Conservation (phyloP, 2,888 invertebrate species). For the Xestia sexstrigata region DNA sequence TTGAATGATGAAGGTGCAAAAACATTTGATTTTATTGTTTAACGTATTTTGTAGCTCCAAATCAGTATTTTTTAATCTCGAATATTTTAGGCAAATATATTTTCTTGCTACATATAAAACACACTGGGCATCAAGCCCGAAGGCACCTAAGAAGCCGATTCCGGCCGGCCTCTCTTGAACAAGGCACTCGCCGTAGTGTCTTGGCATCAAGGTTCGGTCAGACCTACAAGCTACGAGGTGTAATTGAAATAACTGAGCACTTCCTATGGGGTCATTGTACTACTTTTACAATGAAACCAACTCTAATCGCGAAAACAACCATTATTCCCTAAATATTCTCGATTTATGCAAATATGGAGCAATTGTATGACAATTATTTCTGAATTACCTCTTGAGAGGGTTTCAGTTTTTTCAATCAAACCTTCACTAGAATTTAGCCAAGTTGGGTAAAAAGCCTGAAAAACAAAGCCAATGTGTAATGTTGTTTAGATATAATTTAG, state of each 20-base stretch:
- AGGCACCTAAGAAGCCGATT: too few relatives aligned
- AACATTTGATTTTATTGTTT: conserved; percentile 8
- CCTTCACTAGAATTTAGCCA: background rate
- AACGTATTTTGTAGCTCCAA: conserved; percentile 25
- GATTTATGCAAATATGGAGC: background rate
- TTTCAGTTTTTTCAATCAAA: background rate
- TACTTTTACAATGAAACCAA: background rate
- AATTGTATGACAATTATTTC: background rate
- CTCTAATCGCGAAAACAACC: background rate
- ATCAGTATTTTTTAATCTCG: conserved; percentile 52
- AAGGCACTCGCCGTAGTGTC: too few relatives aligned
- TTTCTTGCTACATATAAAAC: conserved; percentile 16
- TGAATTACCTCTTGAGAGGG: background rate
- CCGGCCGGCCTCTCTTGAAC: too few relatives aligned
- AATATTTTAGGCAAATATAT: conserved; percentile 36
- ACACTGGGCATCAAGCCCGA: background rate
- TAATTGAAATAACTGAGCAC: background rate
- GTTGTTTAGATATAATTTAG: conserved; percentile 26
- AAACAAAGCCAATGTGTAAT: background rate
- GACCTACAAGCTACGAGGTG: background rate
- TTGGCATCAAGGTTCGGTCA: background rate
- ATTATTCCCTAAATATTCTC: background rate
- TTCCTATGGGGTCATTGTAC: background rate
- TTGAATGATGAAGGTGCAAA: conserved; percentile 26
- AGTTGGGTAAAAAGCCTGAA: background rate